Conservation (phyloP, 1,140 invertebrate species). For the Contarinia nasturtii region DNA sequence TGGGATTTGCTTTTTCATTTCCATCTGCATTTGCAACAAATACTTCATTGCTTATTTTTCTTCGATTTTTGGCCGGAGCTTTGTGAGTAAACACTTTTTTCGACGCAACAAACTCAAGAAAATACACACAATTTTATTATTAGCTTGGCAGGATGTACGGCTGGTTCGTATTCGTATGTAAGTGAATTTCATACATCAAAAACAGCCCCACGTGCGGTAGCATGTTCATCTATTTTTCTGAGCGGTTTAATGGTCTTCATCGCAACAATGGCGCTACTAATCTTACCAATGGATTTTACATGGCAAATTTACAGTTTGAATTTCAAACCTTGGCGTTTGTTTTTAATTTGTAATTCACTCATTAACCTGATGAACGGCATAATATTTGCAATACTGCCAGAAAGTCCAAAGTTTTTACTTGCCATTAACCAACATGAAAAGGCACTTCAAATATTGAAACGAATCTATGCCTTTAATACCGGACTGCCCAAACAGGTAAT, state of each 20-base stretch:
- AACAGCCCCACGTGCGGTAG: slow-evolving; percentile 23
- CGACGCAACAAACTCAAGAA: background rate
- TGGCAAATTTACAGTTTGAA: slow-evolving; percentile 23
- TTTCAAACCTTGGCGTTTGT: slow-evolving; percentile 43
- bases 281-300: slow-evolving; percentile 33
- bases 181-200: slow-evolving; percentile 35
- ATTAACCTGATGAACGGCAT: slow-evolving; percentile 31
- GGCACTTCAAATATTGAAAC: slow-evolving; percentile 34
- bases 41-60: slow-evolving; percentile 41
- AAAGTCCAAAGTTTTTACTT: slow-evolving; percentile 60
- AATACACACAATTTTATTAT: background rate
- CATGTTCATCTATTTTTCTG: slow-evolving; percentile 42
- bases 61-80: slow-evolving; percentile 53
- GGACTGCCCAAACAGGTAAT: slow-evolving; percentile 12
- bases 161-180: no score
- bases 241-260: slow-evolving; percentile 43
- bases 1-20: slow-evolving; percentile 42
- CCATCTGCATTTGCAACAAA: slow-evolving; percentile 46
- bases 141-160: no score
- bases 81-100: slow-evolving; percentile 34
- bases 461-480: slow-evolving; percentile 40
- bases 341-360: slow-evolving; percentile 32
- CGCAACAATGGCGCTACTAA: slow-evolving; percentile 39
- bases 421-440: slow-evolving; percentile 36
- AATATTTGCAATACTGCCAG: slow-evolving; percentile 35